Percentiles rank a stretch among this genome's conserved stretches.
These are phyloP conservation scores for Heliconius hermathena DNA, from an alignment of 1,140 invertebrate species.

Conservation along the genomic window DNA sequence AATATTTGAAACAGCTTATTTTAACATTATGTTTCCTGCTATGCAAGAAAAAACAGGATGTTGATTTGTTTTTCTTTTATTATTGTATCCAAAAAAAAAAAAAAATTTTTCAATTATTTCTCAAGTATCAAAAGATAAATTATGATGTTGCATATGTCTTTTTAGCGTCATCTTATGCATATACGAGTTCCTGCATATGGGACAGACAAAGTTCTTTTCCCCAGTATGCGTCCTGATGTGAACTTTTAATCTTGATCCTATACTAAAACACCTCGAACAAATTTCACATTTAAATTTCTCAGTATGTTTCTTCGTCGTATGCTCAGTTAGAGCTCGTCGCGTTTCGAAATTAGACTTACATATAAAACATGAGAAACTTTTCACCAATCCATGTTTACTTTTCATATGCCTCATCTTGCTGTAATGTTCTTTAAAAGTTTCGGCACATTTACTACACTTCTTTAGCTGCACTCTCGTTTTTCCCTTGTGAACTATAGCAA, in stretches of 20 bases:
- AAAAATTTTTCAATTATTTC: neutral
- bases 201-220: constrained; percentile 82
- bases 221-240: constrained; percentile 87
- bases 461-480: constrained; percentile 44
- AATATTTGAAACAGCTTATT: too few relatives aligned
- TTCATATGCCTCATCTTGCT: constrained; percentile 59
- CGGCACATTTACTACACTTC: constrained; percentile 51
- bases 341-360: constrained; percentile 51
- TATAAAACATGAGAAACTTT: constrained; percentile 50
- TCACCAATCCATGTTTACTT: constrained; percentile 50
- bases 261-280: constrained; percentile 78
- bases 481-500: constrained; percentile 49
- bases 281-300: constrained; percentile 79
- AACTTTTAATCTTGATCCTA: constrained; percentile 84
- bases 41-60: too few relatives aligned
- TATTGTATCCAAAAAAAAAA: neutral
- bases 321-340: constrained; percentile 54
- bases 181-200: constrained; percentile 83
- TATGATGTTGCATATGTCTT: constrained; percentile 85
- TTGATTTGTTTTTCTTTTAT: too few relatives aligned
- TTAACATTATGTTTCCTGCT: too few relatives aligned
- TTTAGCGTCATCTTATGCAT: constrained; percentile 85
- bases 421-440: constrained; percentile 58
- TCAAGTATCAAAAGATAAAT: neutral
- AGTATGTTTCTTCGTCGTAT: constrained; percentile 73